Evolutionary conservation across 1,140 invertebrate species (phyloP).

Genomic region (Batillaria attramentaria): DNA sequence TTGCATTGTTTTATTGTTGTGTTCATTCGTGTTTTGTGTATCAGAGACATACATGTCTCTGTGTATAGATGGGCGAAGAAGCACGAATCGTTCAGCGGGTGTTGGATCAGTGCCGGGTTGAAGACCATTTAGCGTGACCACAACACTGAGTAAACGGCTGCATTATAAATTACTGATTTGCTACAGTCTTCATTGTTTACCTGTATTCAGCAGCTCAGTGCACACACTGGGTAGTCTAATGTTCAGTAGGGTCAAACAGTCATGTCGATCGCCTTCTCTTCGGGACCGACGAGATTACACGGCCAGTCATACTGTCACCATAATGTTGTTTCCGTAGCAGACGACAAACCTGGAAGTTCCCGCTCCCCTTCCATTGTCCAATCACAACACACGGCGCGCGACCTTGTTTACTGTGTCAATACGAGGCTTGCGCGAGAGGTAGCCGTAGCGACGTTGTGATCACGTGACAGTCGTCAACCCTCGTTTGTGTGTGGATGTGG

Average conservation of each 20-base stretch:
- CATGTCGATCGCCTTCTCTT: background rate
- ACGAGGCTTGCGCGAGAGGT: slow-evolving; percentile 30
- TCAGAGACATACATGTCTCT: too few species aligned
- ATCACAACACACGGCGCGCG: slow-evolving; percentile 6
- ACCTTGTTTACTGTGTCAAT: slow-evolving; percentile 4
- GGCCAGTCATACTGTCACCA: background rate
- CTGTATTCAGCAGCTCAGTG: too few species aligned
- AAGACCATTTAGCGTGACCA: too few species aligned
- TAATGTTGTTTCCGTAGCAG: slow-evolving; percentile 2
- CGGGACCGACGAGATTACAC: background rate
- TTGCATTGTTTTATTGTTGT: too few species aligned
- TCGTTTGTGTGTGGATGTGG: background rate
- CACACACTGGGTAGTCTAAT: background rate
- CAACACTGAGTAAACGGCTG: too few species aligned
- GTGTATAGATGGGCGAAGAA: too few species aligned
- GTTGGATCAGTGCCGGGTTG: too few species aligned
- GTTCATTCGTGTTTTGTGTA: too few species aligned
- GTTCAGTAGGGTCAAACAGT: background rate
- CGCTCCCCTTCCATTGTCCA: background rate
- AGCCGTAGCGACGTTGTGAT: slow-evolving; percentile 46
- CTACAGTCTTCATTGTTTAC: too few species aligned
- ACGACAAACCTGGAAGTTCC: background rate
- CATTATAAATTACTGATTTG: too few species aligned
- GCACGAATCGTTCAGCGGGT: too few species aligned
- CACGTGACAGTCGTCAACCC: slow-evolving; percentile 33